Evolutionary conservation across 2,797 vertebrate species (phyloP), one percentile per base, ranked within the genome.

Genomic region (Mus minutoides): DNA sequence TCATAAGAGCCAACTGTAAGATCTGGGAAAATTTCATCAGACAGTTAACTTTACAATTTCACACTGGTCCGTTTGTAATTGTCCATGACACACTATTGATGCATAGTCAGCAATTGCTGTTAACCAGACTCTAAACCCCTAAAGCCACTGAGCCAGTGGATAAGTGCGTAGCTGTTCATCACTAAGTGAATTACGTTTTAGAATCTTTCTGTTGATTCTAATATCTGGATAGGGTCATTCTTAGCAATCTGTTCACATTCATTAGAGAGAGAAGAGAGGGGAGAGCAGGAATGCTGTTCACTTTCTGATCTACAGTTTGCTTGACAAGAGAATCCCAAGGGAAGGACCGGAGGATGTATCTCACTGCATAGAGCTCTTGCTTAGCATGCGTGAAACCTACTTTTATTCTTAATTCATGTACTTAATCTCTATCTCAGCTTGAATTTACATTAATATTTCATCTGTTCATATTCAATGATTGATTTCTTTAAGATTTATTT

Each of bases 11-110:
- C 3, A 0, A 49, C 10, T 62, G 14, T 16, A 90, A 82, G 26
- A 90, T 40, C 80, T 77, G 37, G 24, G 80, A 69, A 24, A 71
- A 94, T 73, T 62, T 77, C 11, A 24, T 78, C 60, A 73, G 54
- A 46, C 58, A 37, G 49, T 56, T 85, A 77, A 94, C 58, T 85
- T 82, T 29, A 77, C 54, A 90, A 40, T 76, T 94, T 92, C 82
- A 77, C 58, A 14, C 56, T 56, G 76, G 37, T 24, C 52, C 40
- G 60, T 40, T 78, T 71, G 43, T 62, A 92, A 87, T 92, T 54
- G 34, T 71, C 43, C 86, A 19, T 73, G 69, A 62, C n/a, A 37
- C 19, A 71, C 31, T 67, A n/a, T 43, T 60, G 6, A 19, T 69
- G 37, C 88, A 24, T 19, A 40, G 88, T 90, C 58, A 92, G n/a